phyloP scores from a whole-genome alignment of 2,797 vertebrate genomes.

The Heteromormyrus szaboi region DNA sequence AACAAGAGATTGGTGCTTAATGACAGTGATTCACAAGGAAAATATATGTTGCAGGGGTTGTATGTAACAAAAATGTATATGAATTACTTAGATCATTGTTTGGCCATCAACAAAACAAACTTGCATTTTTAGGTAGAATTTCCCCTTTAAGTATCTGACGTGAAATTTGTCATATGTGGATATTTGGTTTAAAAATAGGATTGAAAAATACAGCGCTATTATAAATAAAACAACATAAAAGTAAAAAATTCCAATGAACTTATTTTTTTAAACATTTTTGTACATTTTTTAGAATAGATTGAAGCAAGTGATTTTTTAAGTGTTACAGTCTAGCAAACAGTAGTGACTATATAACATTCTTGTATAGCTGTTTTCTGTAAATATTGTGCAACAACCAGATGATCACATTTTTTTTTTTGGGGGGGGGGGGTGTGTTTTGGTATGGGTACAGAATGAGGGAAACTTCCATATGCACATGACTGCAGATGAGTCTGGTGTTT shows the following conservation, averaged over 20 bases:
- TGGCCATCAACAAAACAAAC: neutral
- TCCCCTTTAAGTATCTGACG: neutral
- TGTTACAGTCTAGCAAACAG: neutral
- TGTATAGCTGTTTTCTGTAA: neutral
- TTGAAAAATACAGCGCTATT: neutral
- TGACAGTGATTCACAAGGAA: neutral
- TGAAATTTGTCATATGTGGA: neutral
- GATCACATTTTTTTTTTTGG: neutral
- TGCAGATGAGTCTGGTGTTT: neutral
- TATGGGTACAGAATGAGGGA: neutral
- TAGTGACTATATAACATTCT: neutral
- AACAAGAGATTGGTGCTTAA: neutral
- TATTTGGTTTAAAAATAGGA: neutral
- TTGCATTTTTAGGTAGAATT: neutral
- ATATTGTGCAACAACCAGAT: neutral
- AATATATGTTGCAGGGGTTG: neutral
- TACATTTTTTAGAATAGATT: neutral
- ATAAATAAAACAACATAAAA: neutral
- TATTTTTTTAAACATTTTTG: neutral
- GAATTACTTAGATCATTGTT: neutral
- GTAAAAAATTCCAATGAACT: neutral
- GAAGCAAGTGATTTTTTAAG: neutral
- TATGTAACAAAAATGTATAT: neutral
- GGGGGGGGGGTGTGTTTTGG: neutral
- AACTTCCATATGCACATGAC: neutral